Evolutionary conservation across 2,113 vertebrate genomes (phyloP), one percentile per base, ranked within the genome.

Genomic region (Stomatorhinus ivindoensis): DNA sequence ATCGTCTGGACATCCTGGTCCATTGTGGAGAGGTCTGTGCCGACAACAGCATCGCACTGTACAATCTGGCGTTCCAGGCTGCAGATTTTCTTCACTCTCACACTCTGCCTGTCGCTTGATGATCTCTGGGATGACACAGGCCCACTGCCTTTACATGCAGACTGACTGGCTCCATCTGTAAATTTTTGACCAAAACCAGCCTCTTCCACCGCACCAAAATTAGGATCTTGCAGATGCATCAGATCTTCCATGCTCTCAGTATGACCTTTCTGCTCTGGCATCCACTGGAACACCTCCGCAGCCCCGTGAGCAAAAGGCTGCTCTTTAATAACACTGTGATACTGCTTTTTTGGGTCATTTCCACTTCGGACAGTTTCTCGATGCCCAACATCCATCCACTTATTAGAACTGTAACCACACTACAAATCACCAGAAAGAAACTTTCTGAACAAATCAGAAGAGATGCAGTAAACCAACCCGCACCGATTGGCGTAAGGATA

Each of bases 1-100:
- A 90, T 44, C 3, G 94, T 94, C 53, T 94, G 94, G 44, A 92
- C 92, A 39, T 47, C 87, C 24, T 90, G 87, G 3, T 48, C 93
- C 19, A 6, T 11, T 24, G 4, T 35, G 35, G 46, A 35, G 48
- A n/a, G 10, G 6, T 53, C 89, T 35, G 85, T 87, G 61, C 31
- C 31, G 44, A 53, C 46, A 4, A 1, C 89, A 10, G 47, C 24
- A 65, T 90, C 44, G 0, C 58, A 11, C 69, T 39, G 31, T 17
- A 27, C 4, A 24, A 73, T 0, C 27, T 8, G 87, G 9, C 65
- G 87, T 3, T 91, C 85, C 2, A 88, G 76, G 47, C 87, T 89
- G 87, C 86, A 90, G 58, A n/a, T 47, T 15, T 19, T 87, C 10
- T 91, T 91, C 87, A 90, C 87, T 13, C 61, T 31, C 2, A 3